phyloP scores from a whole-genome alignment of 2,888 invertebrate genomes.

The Stenichneumon culpator region DNA sequence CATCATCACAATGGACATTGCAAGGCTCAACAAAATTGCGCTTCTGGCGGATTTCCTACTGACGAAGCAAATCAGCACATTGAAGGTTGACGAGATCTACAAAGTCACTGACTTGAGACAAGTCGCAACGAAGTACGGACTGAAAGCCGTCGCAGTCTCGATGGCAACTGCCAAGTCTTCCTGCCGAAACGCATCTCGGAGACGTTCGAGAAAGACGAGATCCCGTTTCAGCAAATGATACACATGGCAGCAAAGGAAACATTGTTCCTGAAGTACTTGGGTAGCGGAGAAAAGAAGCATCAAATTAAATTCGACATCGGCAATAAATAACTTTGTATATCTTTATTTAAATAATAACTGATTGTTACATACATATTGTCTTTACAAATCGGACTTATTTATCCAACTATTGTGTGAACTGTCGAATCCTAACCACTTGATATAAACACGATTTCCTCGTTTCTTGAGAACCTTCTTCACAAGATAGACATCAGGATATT shows the following conservation, averaged over 20 bases:
- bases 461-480: conserved; percentile 55
- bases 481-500: conserved; percentile 54
- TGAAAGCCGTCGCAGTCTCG: conserved; percentile 4
- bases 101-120: conserved; percentile 17
- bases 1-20: conserved; percentile 25
- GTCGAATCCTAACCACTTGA: conserved; percentile 59
- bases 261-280: conserved; percentile 40
- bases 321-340: conserved; percentile 32
- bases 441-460: conserved; percentile 39
- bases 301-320: conserved; percentile 29
- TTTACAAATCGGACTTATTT: conserved; percentile 41
- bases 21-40: conserved; percentile 53
- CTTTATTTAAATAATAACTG: conserved; percentile 13
- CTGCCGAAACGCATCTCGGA: conserved; percentile 38
- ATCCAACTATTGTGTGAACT: conserved; percentile 60
- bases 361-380: conserved; percentile 5
- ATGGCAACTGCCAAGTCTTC: conserved; percentile 27
- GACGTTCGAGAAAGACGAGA: conserved; percentile 18
- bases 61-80: conserved; percentile 32
- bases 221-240: neutral
- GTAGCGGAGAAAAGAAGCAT: conserved; percentile 1
- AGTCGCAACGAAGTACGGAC: conserved; percentile 42
- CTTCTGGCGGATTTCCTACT: conserved; percentile 29
- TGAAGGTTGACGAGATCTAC: conserved; percentile 21
- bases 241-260: neutral